These are phyloP conservation scores for Ptilonorhynchus violaceus DNA, from an alignment of 2,113 vertebrate species.

Conservation along the genomic window DNA sequence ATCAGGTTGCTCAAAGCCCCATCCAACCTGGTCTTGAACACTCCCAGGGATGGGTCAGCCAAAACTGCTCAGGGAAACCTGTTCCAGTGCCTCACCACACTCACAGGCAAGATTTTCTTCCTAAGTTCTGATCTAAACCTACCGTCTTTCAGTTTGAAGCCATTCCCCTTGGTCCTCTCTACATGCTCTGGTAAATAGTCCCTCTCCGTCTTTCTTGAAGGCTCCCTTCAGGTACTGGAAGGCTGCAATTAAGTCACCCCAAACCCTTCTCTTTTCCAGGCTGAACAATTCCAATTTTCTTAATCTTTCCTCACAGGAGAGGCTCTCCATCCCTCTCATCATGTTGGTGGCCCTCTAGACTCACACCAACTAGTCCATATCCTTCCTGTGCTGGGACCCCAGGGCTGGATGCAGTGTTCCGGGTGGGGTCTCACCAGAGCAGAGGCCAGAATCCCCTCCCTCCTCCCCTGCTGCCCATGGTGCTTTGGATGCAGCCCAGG, in stretches of 20 bases:
- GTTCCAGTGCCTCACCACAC: not conserved
- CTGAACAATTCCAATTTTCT: not conserved
- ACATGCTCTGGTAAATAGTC: not conserved
- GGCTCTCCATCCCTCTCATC: not conserved
- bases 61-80: no score
- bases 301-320: not conserved
- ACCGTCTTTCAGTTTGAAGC: not conserved
- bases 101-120: not conserved
- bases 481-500: not conserved
- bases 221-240: not conserved
- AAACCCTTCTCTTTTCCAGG: not conserved
- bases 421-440: not conserved
- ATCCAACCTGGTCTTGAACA: not conserved
- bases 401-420: not conserved
- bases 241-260: not conserved
- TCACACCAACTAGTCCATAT: not conserved
- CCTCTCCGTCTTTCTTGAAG: not conserved
- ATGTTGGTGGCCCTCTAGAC: not conserved
- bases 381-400: no score
- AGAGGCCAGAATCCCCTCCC: not conserved
- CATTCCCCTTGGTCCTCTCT: not conserved
- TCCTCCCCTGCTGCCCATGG: fast-evolving
- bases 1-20: not conserved
- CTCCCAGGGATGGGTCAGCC: not conserved
- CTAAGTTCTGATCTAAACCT: not conserved